Conservation (phyloP, 2,113 vertebrate genomes). For the Synodontis membranacea region DNA sequence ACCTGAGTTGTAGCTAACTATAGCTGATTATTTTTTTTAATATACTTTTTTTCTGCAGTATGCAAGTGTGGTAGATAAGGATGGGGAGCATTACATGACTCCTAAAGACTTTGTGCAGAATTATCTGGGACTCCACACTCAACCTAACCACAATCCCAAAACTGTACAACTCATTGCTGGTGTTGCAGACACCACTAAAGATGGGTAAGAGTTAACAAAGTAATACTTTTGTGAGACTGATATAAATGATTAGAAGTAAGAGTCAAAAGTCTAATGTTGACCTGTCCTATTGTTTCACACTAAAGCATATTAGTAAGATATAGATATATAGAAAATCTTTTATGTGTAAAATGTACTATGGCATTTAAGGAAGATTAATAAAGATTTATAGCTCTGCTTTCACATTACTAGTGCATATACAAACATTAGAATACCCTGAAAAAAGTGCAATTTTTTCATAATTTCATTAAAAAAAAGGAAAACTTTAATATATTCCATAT, state of each 20-base stretch:
- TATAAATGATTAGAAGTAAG: not conserved
- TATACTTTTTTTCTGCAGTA: conserved; percentile 70
- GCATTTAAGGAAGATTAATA: not conserved
- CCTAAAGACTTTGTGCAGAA: conserved; percentile 92
- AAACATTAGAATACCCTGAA: too few species aligned
- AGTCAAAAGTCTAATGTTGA: not conserved
- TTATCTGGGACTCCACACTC: conserved; percentile 89
- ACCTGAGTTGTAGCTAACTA: not conserved
- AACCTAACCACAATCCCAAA: conserved; percentile 87
- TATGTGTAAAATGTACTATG: not conserved
- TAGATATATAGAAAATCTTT: not conserved
- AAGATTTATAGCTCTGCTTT: conserved; percentile 2
- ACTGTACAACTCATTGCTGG: conserved; percentile 92
- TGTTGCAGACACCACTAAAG: conserved; percentile 97
- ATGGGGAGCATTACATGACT: conserved; percentile 95
- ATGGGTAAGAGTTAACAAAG: conserved; percentile 80
- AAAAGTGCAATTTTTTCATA: too few species aligned
- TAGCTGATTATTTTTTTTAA: not conserved
- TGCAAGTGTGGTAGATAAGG: conserved; percentile 84
- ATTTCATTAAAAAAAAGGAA: too few species aligned
- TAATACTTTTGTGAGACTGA: not conserved
- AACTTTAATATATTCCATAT: too few species aligned
- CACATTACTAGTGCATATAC: not conserved
- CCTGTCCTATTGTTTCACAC: not conserved
- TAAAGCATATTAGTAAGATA: not conserved